phyloP scores from a whole-genome alignment of 2,797 vertebrate species.

The Pogoniulus pusillus region DNA sequence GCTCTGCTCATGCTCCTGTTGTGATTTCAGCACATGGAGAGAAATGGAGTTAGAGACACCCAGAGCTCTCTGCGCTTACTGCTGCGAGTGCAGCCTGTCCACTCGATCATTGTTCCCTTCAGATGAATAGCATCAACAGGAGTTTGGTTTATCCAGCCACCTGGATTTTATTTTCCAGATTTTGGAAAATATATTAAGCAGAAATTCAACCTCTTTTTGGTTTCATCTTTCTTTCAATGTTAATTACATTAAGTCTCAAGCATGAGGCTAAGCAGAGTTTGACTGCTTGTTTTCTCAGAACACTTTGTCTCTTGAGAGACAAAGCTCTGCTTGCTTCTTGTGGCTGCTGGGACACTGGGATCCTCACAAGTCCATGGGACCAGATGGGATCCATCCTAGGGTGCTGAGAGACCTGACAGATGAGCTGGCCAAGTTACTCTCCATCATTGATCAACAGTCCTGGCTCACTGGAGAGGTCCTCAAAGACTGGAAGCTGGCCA shows the following conservation, averaged over 20 bases:
- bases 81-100: background rate
- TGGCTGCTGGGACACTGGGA: no score
- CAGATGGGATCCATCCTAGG: no score
- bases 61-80: background rate
- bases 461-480: no score
- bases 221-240: background rate
- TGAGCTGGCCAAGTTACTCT: no score
- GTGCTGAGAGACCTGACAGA: no score
- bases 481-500: no score
- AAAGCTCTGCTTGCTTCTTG: background rate
- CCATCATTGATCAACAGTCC: no score
- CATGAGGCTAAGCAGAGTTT: background rate
- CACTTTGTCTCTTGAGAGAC: background rate
- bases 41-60: background rate
- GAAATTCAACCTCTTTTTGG: background rate
- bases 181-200: background rate
- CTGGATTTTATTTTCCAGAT: background rate
- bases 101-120: background rate
- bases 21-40: background rate
- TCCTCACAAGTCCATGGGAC: no score
- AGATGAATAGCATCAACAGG: background rate
- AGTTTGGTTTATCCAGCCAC: background rate
- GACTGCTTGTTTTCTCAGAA: constrained; percentile 34
- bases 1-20: background rate
- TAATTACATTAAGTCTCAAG: background rate